Evolutionary conservation across 2,113 vertebrate genomes (phyloP), one percentile per base, ranked within the genome.

Genomic region (Marmota flaviventris): DNA sequence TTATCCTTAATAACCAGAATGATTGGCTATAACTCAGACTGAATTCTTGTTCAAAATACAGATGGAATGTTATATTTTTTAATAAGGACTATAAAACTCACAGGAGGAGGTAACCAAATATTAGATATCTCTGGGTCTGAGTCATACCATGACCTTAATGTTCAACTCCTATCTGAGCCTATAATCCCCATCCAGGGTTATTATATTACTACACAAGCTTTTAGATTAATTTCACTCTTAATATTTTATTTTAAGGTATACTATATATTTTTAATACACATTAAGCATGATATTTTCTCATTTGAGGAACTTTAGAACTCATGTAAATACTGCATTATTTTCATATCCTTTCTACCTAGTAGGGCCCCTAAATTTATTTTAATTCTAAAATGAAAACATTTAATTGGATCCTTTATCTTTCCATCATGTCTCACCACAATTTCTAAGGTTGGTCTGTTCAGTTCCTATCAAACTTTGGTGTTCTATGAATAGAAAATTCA

Each of bases 41-140:
- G 27, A 90, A 90, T 83, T 90, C 61, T 32, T 97, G 4, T 67
- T 95, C 22, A 93, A 97, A 93, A 89, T 29, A 34, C 8, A 89
- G 6, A 11, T 76, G 69, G 72, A 16, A n/a, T 51, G 48, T 79
- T 94, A 51, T 34, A 14, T 45, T 72, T 29, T 63, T 95, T 87
- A 94, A 75, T 39, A 70, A 37, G 10, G 16, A 63, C 48, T 86
- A 56, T 83, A 79, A 29, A 92, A 73, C 27, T 69, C 82, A 70
- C 0, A 29, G 32, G 81, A 89, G 84, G 11, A 82, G 37, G 29
- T 70, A 76, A 92, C 34, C 56, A 89, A 87, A 78, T 3, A 89
- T 70, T 29, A 18, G 8, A 58, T 58, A 81, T 94, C 72, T 56
- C 13, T 69, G 17, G n/a, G 12, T 2, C 53, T 81, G 65, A 79